Evolutionary conservation across 2,797 vertebrate species (phyloP), one percentile per base, ranked within the genome.

Genomic region (Pachyuromys duprasi): DNA sequence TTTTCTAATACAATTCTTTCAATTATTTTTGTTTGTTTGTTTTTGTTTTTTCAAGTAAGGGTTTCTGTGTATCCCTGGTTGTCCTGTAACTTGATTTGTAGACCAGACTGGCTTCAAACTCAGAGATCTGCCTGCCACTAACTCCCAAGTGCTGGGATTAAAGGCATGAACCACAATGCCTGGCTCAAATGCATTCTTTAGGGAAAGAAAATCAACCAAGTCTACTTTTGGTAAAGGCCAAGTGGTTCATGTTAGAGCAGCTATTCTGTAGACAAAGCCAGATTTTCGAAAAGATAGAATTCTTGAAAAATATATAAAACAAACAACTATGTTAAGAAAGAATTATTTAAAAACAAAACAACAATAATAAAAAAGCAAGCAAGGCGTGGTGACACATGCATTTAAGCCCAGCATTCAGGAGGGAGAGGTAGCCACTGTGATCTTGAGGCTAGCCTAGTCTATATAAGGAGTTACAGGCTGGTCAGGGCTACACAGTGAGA

Each of bases 1-100:
- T 91, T 42, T 86, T 60, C 69, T 89, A 87, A 86, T 70, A 96
- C 75, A 36, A 6, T 94, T 91, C 84, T 93, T 70, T 57, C 62
- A 49, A 84, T 80, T 95, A 31, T 89, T 9, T 49, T 49, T 49
- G 45, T 49, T 49, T 49, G 49, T 49, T 49, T 11, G 49, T 49
- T 49, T 9, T 49, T 49, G 49, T 49, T 49, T 49, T 49, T 49
- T 11, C 49, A 49, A 49, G 49, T 8, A 8, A 49, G 8, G 49
- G 49, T 11, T 49, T 49, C 49, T 49, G 49, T 49, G 49, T 49
- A 49, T 8, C 49, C 11, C 8, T 49, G 49, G 49, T 11, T 49
- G 49, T 49, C 49, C 49, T 49, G 49, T 8, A 49, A 49, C 49
- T 49, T 11, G 2, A 49, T 49, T 49, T 49, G 49, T 49, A 49